Conservation (phyloP, 1,140 invertebrate species). For the Aradophagus sp. region DNA sequence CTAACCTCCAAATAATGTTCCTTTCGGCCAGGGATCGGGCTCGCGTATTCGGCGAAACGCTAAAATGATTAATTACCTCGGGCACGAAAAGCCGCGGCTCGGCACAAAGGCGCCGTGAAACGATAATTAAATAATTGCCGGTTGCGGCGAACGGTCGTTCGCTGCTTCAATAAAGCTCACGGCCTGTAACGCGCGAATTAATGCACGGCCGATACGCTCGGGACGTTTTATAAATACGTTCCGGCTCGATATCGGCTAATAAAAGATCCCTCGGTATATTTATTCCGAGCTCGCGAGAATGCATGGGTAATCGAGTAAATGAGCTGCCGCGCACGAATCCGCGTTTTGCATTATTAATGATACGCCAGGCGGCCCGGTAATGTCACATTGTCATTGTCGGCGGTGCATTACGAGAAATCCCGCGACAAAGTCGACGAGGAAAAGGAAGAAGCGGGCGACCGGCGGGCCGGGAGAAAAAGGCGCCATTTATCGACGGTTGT, state of each 20-base stretch:
- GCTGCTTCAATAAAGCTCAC: constrained; percentile 49
- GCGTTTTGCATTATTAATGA: constrained; percentile 55
- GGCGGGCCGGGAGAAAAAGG: no score
- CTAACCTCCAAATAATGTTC: no score
- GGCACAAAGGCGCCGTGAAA: no score
- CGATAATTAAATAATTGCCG: constrained; percentile 47
- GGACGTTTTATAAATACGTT: constrained; percentile 58
- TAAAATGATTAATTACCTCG: no score
- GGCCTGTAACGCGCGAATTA: constrained; percentile 52
- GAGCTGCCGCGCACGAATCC: constrained; percentile 52
- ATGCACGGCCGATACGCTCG: constrained; percentile 55
- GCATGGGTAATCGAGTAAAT: constrained; percentile 59
- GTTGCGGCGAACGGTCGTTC: constrained; percentile 26
- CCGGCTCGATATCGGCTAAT: constrained; percentile 57
- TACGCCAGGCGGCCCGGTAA: constrained; percentile 41
- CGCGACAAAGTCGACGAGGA: constrained; percentile 22
- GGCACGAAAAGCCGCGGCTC: no score
- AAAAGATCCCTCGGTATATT: constrained; percentile 57
- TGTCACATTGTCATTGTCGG: constrained; percentile 56
- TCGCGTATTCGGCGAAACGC: no score
- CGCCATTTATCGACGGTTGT: no score
- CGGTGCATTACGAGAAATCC: constrained; percentile 56
- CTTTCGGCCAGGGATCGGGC: no score
- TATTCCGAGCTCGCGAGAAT: constrained; percentile 51
- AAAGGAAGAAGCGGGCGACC: background rate